These are phyloP conservation scores for honey bee (Apis mellifera) DNA, from an alignment of 1,140 invertebrate species.

Conservation along the genomic window Amel_HAv3.1 CM009944.2:8965001-8965500, in stretches of 20 bases:
- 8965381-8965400: background rate
- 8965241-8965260: background rate
- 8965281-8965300: background rate
- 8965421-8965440: background rate
- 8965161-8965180: background rate
- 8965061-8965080: slow-evolving; percentile 17
- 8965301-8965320: slow-evolving; percentile 1
- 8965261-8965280: background rate
- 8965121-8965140: background rate
- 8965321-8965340: background rate
- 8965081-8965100: slow-evolving; percentile 31
- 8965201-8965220: background rate
- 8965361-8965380: background rate
- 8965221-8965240: background rate
- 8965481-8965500: slow-evolving; percentile 25
- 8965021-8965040: background rate
- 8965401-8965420: background rate
- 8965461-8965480: slow-evolving; percentile 37
- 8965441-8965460: slow-evolving; percentile 26
- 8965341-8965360: background rate
- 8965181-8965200: background rate
- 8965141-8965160: background rate
- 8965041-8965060: slow-evolving; percentile 24
- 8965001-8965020: no score
- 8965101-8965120: slow-evolving; percentile 11